phyloP scores from a whole-genome alignment of 1,140 invertebrate genomes.

The Tenebrio molitor region DNA sequence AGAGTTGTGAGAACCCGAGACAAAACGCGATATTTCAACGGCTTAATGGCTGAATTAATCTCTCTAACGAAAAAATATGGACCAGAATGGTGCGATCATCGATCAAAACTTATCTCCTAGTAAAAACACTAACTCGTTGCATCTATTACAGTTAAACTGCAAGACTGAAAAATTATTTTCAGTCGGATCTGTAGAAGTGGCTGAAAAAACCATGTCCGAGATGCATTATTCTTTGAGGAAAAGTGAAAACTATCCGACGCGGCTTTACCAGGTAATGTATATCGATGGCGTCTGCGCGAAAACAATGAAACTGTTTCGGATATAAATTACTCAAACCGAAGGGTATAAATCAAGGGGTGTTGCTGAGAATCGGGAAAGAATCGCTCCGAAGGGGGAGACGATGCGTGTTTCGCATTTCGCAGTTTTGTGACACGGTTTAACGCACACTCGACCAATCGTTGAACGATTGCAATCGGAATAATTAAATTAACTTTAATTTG shows the following conservation, averaged over 20 bases:
- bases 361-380: background rate
- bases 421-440: too few relatives aligned
- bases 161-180: conserved; percentile 6
- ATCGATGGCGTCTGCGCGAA: conserved; percentile 18
- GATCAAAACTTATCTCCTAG: conserved; percentile 39
- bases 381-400: too few relatives aligned
- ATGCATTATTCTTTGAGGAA: conserved; percentile 25
- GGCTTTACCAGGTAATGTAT: conserved; percentile 35
- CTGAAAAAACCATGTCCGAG: conserved; percentile 2
- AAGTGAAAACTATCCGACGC: conserved; percentile 19
- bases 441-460: too few relatives aligned
- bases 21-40: conserved; percentile 34
- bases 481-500: too few relatives aligned
- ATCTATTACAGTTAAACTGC: conserved; percentile 30
- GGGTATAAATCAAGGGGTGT: conserved; percentile 8
- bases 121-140: conserved; percentile 26
- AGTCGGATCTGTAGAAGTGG: conserved; percentile 6
- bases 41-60: conserved; percentile 36
- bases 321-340: conserved; percentile 28
- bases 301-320: conserved; percentile 31
- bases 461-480: too few relatives aligned
- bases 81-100: conserved; percentile 23
- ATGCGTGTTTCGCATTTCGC: too few relatives aligned
- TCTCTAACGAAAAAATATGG: conserved; percentile 36
- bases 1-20: conserved; percentile 25